Evolutionary conservation across 2,888 invertebrate species (phyloP), one percentile per base, ranked within the genome.

Genomic region (Brachyptera risi): DNA sequence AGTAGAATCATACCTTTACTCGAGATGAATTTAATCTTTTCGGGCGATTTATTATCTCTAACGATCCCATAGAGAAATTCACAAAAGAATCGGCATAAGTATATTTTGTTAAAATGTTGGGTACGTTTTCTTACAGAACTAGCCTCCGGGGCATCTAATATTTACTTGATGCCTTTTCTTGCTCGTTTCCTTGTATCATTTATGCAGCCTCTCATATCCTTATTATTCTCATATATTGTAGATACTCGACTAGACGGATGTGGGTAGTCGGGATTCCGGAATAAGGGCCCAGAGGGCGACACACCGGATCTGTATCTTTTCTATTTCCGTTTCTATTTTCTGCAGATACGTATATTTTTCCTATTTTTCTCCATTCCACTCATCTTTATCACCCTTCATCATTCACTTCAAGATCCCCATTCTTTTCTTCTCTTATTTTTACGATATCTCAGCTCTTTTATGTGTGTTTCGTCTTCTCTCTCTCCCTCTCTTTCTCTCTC

Each of bases 371-470:
- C 37, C 37, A 17, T 17, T 17, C 37, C 21, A 21, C 54, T 54
- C 54, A 54, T 54, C 54, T 54, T 54, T 54, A 31, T 54, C 54
- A 54, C 54, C 54, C 54, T 37, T 54, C 54, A 54, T 54, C 54
- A 54, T 54, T 54, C 54, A 54, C 54, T 54, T 54, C 37, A 54
- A 37, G 54, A 54, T 54, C 54, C 54, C 37, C 37, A 54, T 54
- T 54, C 54, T 35, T 37, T 54, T 23, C 21, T 54, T 17, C 37
- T 21, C 54, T 15, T 54, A 54, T 54, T 35, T 44, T 54, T 35
- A 54, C 54, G 35, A 54, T 35, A 54, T 35, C 35, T 37, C 37
- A 21, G 35, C 19, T 37, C 54, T 35, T 54, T 35, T 21, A 11
- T 17, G 23, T 19, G 35, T 31, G 9, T 24, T 21, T 51, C 24